phyloP scores from a whole-genome alignment of 2,888 invertebrate genomes.

The Pemphredon lugubris region DNA sequence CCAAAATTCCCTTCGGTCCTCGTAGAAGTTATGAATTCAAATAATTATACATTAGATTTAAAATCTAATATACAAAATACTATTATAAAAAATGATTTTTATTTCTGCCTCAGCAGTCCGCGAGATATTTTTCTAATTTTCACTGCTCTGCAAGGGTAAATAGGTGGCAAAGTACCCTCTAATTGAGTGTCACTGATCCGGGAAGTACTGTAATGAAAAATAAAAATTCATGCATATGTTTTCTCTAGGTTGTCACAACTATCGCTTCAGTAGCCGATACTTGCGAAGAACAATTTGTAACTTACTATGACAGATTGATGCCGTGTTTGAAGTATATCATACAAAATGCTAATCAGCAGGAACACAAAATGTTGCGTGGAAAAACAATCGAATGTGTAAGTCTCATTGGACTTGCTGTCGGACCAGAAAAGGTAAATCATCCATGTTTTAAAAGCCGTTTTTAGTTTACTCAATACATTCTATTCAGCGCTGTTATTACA shows the following conservation, averaged over 20 bases:
- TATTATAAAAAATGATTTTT: too few species aligned
- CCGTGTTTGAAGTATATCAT: conserved; percentile 99
- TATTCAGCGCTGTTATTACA: background rate
- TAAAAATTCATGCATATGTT: background rate
- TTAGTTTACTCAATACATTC: background rate
- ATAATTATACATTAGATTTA: too few species aligned
- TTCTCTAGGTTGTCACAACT: conserved; percentile 91
- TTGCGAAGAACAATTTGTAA: conserved; percentile 96
- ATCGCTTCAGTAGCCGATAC: conserved; percentile 99
- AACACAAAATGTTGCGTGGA: conserved; percentile 94
- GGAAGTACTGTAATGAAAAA: conserved; percentile 3
- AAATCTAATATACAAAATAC: too few species aligned
- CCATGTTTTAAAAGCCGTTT: background rate
- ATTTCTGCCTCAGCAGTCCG: too few species aligned
- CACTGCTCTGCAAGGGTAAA: too few species aligned
- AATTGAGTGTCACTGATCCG: too few species aligned
- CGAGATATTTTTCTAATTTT: too few species aligned
- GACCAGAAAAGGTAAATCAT: conserved; percentile 86
- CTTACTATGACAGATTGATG: conserved; percentile 95
- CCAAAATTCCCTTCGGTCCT: too few species aligned
- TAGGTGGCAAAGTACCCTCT: too few species aligned
- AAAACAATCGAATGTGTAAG: conserved; percentile 99
- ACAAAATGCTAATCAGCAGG: conserved; percentile 93
- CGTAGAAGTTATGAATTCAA: too few species aligned
- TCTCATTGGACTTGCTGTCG: conserved; percentile 95